These are phyloP conservation scores for Choristoneura rosaceana DNA, from an alignment of 2,888 invertebrate species.

Conservation along the genomic window DNA sequence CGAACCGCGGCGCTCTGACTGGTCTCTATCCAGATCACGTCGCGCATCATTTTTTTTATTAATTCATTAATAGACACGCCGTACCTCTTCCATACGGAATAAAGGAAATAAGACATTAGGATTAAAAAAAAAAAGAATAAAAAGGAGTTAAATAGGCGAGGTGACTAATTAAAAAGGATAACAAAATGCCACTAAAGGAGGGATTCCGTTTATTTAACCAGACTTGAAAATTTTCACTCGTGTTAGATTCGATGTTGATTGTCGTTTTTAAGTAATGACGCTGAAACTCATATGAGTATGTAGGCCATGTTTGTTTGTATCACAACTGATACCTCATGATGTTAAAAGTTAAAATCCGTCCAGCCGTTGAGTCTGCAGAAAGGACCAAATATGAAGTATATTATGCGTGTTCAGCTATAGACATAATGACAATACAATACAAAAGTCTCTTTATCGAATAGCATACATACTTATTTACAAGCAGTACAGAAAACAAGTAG, in stretches of 20 bases:
- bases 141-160: background rate
- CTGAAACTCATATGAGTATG: too few relatives aligned
- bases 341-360: too few relatives aligned
- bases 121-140: background rate
- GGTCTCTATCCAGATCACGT: constrained; percentile 40
- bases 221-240: background rate
- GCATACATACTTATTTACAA: too few relatives aligned
- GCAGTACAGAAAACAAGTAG: too few relatives aligned
- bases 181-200: background rate
- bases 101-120: constrained; percentile 21
- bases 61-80: constrained; percentile 36
- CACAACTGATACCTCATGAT: too few relatives aligned
- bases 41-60: constrained; percentile 39
- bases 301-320: background rate
- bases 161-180: background rate
- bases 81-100: constrained; percentile 9
- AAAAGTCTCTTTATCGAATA: too few relatives aligned
- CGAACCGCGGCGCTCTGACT: constrained; percentile 49
- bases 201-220: background rate
- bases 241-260: too few relatives aligned
- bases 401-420: too few relatives aligned
- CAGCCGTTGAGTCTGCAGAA: too few relatives aligned
- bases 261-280: background rate
- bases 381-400: too few relatives aligned
- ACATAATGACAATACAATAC: too few relatives aligned